Conservation (phyloP, 1,140 invertebrate genomes). For the Hylaeus volcanicus region DNA sequence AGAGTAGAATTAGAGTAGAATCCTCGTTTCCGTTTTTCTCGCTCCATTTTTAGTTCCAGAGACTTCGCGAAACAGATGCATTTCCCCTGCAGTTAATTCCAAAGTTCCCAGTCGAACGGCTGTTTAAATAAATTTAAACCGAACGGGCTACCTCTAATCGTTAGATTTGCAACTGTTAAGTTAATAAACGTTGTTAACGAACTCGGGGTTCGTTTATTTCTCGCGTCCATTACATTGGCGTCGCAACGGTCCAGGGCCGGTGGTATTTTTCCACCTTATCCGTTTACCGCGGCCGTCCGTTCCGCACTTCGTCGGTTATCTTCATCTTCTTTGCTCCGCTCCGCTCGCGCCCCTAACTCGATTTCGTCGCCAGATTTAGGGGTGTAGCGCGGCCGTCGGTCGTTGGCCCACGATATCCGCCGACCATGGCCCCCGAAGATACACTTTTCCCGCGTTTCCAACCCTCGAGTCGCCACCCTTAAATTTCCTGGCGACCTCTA, state of each 20-base stretch:
- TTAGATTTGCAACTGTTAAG: no score
- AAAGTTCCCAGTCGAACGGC: no score
- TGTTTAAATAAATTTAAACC: no score
- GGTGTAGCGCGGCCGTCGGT: background rate
- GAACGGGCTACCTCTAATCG: no score
- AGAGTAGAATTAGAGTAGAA: no score
- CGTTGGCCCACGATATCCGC: conserved; percentile 8
- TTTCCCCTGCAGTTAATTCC: no score
- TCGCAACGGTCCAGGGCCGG: background rate
- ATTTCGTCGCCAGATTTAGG: conserved; percentile 57
- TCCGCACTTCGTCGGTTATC: conserved; percentile 44
- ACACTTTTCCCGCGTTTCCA: no score
- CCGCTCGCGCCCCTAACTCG: conserved; percentile 47
- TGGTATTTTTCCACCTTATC: conserved; percentile 54
- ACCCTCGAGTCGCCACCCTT: conserved; percentile 26
- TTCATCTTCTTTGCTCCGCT: conserved; percentile 47
- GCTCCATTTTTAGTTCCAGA: no score
- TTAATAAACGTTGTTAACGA: no score
- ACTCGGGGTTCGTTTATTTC: no score
- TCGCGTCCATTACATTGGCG: background rate
- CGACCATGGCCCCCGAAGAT: conserved; percentile 5
- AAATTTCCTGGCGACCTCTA: conserved; percentile 48
- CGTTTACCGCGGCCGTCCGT: conserved; percentile 47
- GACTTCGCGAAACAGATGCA: no score
- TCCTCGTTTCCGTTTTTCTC: no score